phyloP scores from a whole-genome alignment of 1,140 invertebrate genomes.

The Drosophila pseudoananassae region DNA sequence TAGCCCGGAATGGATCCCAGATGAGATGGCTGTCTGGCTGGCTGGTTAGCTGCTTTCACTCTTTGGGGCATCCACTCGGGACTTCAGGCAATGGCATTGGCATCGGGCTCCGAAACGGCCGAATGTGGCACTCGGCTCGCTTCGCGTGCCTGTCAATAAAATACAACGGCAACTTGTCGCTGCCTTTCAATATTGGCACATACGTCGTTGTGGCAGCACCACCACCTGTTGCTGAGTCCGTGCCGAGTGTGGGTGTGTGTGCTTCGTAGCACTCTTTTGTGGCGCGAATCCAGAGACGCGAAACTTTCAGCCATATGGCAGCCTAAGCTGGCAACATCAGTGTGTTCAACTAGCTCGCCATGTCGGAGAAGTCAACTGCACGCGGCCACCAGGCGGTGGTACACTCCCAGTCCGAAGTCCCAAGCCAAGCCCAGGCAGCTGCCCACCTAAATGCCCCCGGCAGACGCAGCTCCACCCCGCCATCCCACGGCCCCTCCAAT shows the following conservation, averaged over 20 bases:
- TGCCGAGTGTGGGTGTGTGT: constrained; percentile 12
- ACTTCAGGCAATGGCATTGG: neutral
- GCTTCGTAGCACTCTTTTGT: constrained; percentile 57
- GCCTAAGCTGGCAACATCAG: constrained; percentile 31
- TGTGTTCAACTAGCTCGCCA: constrained; percentile 42
- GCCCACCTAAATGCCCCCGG: constrained; percentile 56
- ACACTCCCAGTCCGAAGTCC: constrained; percentile 10
- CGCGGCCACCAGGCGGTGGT: constrained; percentile 14
- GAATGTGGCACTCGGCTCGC: constrained; percentile 20
- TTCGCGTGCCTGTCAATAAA: constrained; percentile 63
- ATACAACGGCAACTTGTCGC: constrained; percentile 58
- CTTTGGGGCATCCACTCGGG: constrained; percentile 13
- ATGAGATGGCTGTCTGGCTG: constrained; percentile 30
- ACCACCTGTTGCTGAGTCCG: constrained; percentile 76
- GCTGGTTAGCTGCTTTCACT: constrained; percentile 19
- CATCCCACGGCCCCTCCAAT: constrained; percentile 52
- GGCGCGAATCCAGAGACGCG: constrained; percentile 41
- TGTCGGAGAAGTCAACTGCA: constrained; percentile 52
- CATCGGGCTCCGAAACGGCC: neutral
- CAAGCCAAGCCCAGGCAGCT: constrained; percentile 30
- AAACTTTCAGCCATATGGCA: constrained; percentile 60
- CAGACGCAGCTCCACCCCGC: constrained; percentile 53
- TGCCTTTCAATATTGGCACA: constrained; percentile 73
- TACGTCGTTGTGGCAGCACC: constrained; percentile 68
- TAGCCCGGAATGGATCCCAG: constrained; percentile 2